Evolutionary conservation across 2,888 invertebrate genomes (phyloP).

Genomic region (Drosophila monieri): DNA sequence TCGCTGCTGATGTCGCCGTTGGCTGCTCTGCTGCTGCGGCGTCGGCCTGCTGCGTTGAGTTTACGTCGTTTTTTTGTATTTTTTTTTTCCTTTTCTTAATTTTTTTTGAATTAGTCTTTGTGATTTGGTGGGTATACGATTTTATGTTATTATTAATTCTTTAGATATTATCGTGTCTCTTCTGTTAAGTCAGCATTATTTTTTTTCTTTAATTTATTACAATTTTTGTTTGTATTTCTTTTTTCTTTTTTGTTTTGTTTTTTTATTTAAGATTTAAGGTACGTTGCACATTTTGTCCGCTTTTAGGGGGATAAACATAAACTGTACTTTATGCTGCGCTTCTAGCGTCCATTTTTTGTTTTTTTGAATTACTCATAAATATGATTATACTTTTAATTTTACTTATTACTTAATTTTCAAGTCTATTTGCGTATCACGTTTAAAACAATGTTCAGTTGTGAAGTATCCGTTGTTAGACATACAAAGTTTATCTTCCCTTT

Average conservation of each 20-base stretch:
- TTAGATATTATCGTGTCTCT: conserved; percentile 56
- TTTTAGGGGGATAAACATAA: conserved; percentile 72
- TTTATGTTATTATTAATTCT: conserved; percentile 27
- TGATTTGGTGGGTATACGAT: conserved; percentile 74
- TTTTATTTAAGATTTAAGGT: conserved; percentile 63
- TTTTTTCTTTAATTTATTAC: conserved; percentile 18
- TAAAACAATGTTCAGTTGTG: conserved; percentile 79
- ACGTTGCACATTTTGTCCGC: conserved; percentile 76
- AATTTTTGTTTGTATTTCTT: background rate
- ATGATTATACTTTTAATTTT: conserved; percentile 72
- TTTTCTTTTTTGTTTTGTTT: conserved; percentile 30
- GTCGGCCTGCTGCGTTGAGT: conserved; percentile 36
- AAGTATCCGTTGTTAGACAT: conserved; percentile 67
- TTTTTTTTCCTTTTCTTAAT: conserved; percentile 39
- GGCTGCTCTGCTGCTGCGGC: conserved; percentile 46
- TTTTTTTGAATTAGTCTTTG: conserved; percentile 73
- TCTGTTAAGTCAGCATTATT: conserved; percentile 24
- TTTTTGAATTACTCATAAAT: conserved; percentile 72
- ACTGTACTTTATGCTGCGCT: conserved; percentile 75
- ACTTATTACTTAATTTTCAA: conserved; percentile 77
- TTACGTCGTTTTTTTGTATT: conserved; percentile 44
- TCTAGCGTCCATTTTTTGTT: conserved; percentile 61
- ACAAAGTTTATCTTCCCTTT: conserved; percentile 50
- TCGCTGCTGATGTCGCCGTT: conserved; percentile 27
- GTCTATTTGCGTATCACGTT: conserved; percentile 80